Base-by-base conservation (phyloP, 2,888 invertebrate species). In the Bibio marci region DNA sequence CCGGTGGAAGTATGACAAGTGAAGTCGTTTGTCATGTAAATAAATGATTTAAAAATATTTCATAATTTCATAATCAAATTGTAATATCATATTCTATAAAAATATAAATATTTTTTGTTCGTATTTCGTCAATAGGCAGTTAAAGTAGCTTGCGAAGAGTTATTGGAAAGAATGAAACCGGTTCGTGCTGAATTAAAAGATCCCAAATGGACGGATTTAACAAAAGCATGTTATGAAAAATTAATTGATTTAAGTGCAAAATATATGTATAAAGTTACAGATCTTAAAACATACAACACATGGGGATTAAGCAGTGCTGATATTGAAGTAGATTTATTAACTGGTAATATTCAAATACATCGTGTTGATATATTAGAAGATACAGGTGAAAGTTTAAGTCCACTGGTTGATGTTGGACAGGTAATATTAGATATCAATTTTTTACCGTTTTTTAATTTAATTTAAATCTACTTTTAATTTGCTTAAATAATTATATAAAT, bases 1-100 rank as follows among this genome's bases (percentile, higher is more conserved):
- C 78, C 4, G 83, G 78, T 13, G 82, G 78, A 1, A 77, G 80
- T 50, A 54, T 76, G 1, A 73, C 78, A 1, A 79, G 80, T 48
- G 87, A 87, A 54, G 61, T 68, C n/a, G 64, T 73, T 3, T 70
- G 72, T 41, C 67, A 57, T 50, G 70, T 69, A 43, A 64, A 48
- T 49, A 15, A 14, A 10, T n/a, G n/a, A n/a, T n/a, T n/a, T n/a
- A n/a, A n/a, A n/a, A n/a, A n/a, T n/a, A n/a, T n/a, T n/a, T n/a
- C n/a, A n/a, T n/a, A 15, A 7, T 19, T 13, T 27, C 13, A 19
- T 14, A 15, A 19, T 14, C 17, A 32, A 25, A 19, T 25, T 17
- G 2, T 17, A 18, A 10, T 11, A 17, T 37, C 14, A 18, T 4
- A 5, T 22, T n/a, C 17, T 33, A 27, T 30, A 37, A 37, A 7